Conservation (phyloP, 2,113 vertebrate species). For the Deroptyus accipitrinus region DNA sequence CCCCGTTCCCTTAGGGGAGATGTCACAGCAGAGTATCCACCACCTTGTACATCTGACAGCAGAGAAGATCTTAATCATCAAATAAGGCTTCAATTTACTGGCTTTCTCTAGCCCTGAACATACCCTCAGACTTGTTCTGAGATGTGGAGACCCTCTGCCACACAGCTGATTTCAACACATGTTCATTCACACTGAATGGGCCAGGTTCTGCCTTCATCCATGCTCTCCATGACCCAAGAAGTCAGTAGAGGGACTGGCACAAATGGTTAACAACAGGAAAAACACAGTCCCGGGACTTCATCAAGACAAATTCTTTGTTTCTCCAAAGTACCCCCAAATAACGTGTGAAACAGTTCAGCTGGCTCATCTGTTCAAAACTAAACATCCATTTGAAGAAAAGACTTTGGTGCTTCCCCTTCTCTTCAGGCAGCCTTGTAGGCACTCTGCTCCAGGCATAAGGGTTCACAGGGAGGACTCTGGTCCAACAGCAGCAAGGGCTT, state of each 20-base stretch:
- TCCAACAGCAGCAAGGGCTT: neutral
- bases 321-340: neutral
- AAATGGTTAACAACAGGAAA: neutral
- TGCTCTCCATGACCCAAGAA: neutral
- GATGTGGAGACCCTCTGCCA: neutral
- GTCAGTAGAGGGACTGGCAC: neutral
- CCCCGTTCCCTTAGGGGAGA: neutral
- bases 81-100: neutral
- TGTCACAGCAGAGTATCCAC: neutral
- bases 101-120: neutral
- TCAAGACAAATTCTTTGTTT: neutral
- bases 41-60: neutral
- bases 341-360: neutral
- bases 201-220: neutral
- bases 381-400: neutral
- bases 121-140: neutral
- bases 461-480: neutral
- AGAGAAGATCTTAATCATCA: neutral
- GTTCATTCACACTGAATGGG: neutral
- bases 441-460: neutral
- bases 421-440: neutral
- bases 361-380: neutral
- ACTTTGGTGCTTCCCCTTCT: neutral
- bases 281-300: neutral
- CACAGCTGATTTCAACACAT: neutral